These are phyloP conservation scores for Trichechus manatus DNA, from an alignment of 2,113 vertebrate genomes.

Conservation along the genomic window DNA sequence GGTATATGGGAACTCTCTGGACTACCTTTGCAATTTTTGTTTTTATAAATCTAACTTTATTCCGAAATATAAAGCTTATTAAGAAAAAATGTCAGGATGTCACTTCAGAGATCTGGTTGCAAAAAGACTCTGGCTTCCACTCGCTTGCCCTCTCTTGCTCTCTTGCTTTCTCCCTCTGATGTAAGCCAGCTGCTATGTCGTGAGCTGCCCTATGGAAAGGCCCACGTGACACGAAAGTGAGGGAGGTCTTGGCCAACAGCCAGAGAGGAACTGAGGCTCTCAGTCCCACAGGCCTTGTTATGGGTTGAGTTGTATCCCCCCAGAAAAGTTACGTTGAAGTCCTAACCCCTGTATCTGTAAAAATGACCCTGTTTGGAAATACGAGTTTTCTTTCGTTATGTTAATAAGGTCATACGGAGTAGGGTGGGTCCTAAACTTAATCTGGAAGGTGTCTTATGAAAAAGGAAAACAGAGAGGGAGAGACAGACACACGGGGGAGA, in stretches of 20 bases:
- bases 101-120: not conserved
- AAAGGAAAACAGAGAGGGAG: not conserved
- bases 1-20: not conserved
- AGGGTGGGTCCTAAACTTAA: not conserved
- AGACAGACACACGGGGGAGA: not conserved
- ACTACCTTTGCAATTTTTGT: not conserved
- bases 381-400: not conserved
- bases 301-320: not conserved
- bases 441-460: not conserved
- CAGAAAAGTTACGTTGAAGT: not conserved
- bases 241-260: not conserved
- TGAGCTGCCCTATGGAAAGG: not conserved
- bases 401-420: not conserved
- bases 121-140: not conserved
- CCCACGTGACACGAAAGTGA: accelerated
- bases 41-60: not conserved
- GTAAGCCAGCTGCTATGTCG: not conserved
- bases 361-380: not conserved
- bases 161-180: not conserved
- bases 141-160: not conserved
- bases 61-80: not conserved
- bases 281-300: not conserved
- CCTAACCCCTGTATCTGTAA: not conserved
- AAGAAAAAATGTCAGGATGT: not conserved
- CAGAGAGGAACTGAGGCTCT: not conserved